Evolutionary conservation across 2,797 vertebrate genomes (phyloP), one percentile per base, ranked within the genome.

Genomic region (Sternarchorhynchus goeldii): DNA sequence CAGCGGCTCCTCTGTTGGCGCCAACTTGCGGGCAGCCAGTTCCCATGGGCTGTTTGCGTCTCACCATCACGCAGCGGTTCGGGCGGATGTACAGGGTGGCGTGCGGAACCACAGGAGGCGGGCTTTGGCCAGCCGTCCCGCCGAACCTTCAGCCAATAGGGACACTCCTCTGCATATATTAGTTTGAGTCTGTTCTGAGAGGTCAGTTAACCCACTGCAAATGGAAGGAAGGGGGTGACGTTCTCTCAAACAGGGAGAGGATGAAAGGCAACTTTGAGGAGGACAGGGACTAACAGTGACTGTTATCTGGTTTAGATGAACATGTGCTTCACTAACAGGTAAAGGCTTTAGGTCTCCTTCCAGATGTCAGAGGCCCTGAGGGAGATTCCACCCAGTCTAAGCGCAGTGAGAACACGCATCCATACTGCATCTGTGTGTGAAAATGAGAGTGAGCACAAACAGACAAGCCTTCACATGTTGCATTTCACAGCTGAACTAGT

Each of bases 401-500:
- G n/a, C 62, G 21, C 8, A 45, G 57, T 55, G 20, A 18, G 29
- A 72, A 60, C 39, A 45, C 65, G 18, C 32, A 63, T 31, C 18
- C 36, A 66, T 32, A 70, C 32, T 72, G 56, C 68, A 45, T 57
- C 53, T 67, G 60, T 62, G 64, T 36, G 60, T 79, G 56, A 79
- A 57, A 74, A 4, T 20, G 63, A 77, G 17, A 67, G 21, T 80
- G 32, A 17, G 55, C 57, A 29, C 65, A 69, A 41, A 45, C 74
- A 68, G 77, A 76, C 79, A 81, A 81, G 79, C 69, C 65, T 57
- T 78, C 57, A 77, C 82, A 79, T 76, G 79, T 76, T 73, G 39
- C 45, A 57, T 78, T 75, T 81, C 63, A 78, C 63, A 74, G 57
- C 50, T 29, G 45, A 83, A 81, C 31, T 62, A 3, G 8, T 83